Percentiles rank a stretch among this genome's conserved stretches.
phyloP scores from a whole-genome alignment of 64 coral and sea anemone species.

The Pachyseris speciosa region DNA sequence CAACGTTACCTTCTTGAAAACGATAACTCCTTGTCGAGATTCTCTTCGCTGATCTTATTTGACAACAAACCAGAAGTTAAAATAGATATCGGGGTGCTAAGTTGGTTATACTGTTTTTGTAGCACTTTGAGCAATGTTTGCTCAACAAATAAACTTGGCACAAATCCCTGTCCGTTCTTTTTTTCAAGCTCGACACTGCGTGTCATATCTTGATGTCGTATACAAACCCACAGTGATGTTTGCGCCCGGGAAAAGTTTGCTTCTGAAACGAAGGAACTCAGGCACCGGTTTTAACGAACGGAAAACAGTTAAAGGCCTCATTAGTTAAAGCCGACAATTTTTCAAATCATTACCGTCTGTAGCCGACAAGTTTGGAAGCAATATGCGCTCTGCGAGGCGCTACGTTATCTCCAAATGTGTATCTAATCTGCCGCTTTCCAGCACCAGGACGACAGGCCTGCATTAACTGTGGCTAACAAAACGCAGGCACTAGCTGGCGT shows the following conservation, averaged over 20 bases:
- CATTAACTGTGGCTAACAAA: constrained; percentile 11
- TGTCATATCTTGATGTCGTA: neutral
- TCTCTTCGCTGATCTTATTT: constrained; percentile 23
- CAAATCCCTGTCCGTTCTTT: constrained; percentile 14
- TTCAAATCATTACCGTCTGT: neutral
- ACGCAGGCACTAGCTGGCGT: neutral
- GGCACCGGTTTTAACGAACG: neutral
- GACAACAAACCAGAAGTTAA: neutral
- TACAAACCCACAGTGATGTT: constrained; percentile 9
- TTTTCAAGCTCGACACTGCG: neutral
- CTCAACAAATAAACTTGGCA: constrained; percentile 48
- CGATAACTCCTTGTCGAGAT: neutral
- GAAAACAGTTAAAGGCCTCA: neutral
- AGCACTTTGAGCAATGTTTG: constrained; percentile 40
- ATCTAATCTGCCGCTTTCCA: constrained; percentile 36
- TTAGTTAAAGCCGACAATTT: neutral
- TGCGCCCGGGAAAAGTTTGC: neutral
- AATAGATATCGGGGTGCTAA: constrained; percentile 9
- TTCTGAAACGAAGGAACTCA: neutral
- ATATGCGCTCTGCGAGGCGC: neutral
- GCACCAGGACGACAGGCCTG: neutral
- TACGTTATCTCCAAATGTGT: constrained; percentile 34
- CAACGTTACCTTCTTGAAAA: neutral
- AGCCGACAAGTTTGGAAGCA: neutral
- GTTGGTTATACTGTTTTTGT: constrained; percentile 37